Percentiles rank a stretch among this genome's conserved stretches.
Conservation (phyloP, 1,140 invertebrate species). For the Euura saliciscinereae region DNA sequence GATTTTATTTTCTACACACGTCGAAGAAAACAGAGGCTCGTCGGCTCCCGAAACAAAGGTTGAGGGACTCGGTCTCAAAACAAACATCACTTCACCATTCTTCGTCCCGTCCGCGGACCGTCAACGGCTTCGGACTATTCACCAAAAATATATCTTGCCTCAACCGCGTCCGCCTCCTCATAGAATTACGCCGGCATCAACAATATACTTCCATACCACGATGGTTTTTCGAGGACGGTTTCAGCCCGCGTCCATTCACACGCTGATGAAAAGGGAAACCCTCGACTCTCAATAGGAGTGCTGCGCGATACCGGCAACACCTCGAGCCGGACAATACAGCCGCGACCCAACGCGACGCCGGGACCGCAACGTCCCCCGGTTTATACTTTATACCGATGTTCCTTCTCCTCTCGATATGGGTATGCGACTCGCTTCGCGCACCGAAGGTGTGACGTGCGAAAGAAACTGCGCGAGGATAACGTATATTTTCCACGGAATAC, state of each 20-base stretch:
- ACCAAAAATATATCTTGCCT: neutral
- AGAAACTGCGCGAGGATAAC: too few species aligned
- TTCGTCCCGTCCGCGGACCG: neutral
- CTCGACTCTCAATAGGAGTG: neutral
- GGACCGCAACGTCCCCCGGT: neutral
- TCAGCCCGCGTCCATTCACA: slow-evolving; percentile 37
- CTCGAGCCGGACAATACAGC: slow-evolving; percentile 30
- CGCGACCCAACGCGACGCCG: slow-evolving; percentile 6
- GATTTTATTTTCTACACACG: slow-evolving; percentile 5
- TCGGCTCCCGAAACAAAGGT: slow-evolving; percentile 42
- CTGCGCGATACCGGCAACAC: slow-evolving; percentile 26
- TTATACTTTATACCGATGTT: neutral
- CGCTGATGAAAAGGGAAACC: slow-evolving; percentile 25
- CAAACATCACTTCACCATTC: slow-evolving; percentile 55
- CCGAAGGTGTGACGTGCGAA: too few species aligned
- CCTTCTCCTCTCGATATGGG: too few species aligned
- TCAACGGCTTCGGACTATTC: neutral
- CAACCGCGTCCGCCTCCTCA: neutral
- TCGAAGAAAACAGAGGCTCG: neutral
- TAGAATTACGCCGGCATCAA: neutral
- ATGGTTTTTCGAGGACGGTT: slow-evolving; percentile 23
- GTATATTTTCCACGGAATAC: too few species aligned
- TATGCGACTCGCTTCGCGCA: too few species aligned
- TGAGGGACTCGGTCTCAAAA: slow-evolving; percentile 54
- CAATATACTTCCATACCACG: neutral